Conservation (phyloP, 2,113 vertebrate genomes). For the Mobula birostris region DNA sequence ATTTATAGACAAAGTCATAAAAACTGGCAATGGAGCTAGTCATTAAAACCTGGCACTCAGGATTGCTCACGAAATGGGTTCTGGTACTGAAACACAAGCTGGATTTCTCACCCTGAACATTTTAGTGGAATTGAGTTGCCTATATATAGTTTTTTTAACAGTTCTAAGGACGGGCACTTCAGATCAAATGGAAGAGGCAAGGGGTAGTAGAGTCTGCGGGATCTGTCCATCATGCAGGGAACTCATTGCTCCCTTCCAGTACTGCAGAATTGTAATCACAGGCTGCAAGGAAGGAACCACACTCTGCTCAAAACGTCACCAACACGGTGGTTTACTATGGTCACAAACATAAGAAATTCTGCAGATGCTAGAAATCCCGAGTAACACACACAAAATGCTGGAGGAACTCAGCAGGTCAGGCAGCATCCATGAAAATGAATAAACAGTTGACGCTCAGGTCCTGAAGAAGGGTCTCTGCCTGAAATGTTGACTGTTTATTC, state of each 20-base stretch:
- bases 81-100: neutral
- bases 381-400: too few relatives aligned
- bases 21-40: constrained; percentile 31
- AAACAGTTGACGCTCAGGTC: too few relatives aligned
- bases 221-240: neutral
- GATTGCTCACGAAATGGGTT: neutral
- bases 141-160: neutral
- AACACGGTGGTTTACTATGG: neutral
- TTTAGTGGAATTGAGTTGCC: neutral
- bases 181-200: constrained; percentile 1
- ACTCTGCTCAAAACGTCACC: neutral
- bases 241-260: neutral
- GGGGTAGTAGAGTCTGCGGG: neutral
- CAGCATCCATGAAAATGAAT: too few relatives aligned
- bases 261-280: neutral
- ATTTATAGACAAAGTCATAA: constrained; percentile 32
- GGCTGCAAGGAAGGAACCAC: neutral
- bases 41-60: constrained; percentile 20
- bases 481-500: too few relatives aligned
- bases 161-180: neutral
- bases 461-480: too few relatives aligned
- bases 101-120: neutral
- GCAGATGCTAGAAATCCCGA: too few relatives aligned
- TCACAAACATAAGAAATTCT: too few relatives aligned
- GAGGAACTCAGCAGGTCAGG: too few relatives aligned